Evolutionary conservation across 2,888 invertebrate genomes (phyloP).

Genomic region (Erebia palarica): DNA sequence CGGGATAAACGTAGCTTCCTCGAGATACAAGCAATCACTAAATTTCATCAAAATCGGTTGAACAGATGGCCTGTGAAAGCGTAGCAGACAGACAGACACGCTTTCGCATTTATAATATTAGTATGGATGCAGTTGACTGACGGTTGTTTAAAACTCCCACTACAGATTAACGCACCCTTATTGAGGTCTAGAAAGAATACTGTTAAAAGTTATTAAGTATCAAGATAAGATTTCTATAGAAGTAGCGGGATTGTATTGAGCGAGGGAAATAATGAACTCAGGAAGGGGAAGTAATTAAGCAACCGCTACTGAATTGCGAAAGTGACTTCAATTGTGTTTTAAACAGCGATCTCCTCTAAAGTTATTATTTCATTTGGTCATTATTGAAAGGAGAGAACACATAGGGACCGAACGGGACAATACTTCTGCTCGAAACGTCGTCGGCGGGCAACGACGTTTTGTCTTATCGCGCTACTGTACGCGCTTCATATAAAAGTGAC

Average conservation of each 20-base stretch:
- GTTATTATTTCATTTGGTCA: slow-evolving; percentile 7
- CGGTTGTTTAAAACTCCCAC: not conserved
- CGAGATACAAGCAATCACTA: too few species aligned
- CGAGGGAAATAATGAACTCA: slow-evolving; percentile 13
- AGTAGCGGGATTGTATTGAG: slow-evolving; percentile 4
- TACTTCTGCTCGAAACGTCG: too few species aligned
- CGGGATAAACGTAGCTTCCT: too few species aligned
- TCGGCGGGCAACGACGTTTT: too few species aligned
- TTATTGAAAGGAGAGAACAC: not conserved
- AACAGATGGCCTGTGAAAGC: too few species aligned
- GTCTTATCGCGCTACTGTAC: too few species aligned
- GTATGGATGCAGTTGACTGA: not conserved
- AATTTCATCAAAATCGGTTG: too few species aligned
- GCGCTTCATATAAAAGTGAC: too few species aligned
- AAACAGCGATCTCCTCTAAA: slow-evolving; percentile 6
- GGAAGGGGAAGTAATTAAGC: slow-evolving; percentile 24
- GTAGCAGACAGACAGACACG: too few species aligned
- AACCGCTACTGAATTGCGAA: slow-evolving; percentile 15
- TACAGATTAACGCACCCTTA: too few species aligned
- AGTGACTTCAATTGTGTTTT: slow-evolving; percentile 14
- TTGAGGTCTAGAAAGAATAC: not conserved
- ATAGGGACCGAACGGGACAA: not conserved
- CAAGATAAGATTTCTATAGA: not conserved
- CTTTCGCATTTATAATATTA: too few species aligned
- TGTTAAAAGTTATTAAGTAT: not conserved